Evolutionary conservation across 1,140 invertebrate species (phyloP).

Genomic region (Tetraneura akinire): DNA sequence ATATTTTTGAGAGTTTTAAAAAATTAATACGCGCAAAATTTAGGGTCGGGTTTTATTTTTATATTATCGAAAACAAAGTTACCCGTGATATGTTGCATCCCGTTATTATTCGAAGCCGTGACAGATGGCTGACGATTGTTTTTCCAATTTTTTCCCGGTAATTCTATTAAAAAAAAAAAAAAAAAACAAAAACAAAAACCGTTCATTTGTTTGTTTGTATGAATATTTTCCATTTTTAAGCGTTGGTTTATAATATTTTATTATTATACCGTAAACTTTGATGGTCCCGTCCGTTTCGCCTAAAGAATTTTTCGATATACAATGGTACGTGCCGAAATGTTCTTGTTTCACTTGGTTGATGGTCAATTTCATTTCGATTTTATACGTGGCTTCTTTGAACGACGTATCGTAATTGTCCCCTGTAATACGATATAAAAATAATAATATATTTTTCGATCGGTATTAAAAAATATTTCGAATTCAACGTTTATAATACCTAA

Average conservation of each 20-base stretch:
- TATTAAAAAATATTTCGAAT: not conserved
- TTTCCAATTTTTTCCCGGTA: constrained; percentile 38
- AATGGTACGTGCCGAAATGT: constrained; percentile 83
- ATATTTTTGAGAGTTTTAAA: too few relatives aligned
- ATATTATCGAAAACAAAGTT: not conserved
- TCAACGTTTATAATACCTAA: too few relatives aligned
- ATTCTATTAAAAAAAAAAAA: not conserved
- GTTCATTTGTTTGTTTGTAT: not conserved
- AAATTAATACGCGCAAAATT: too few relatives aligned
- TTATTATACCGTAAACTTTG: constrained; percentile 80
- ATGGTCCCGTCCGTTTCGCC: constrained; percentile 90
- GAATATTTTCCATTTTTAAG: not conserved
- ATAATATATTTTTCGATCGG: too few relatives aligned
- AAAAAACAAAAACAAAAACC: too few relatives aligned
- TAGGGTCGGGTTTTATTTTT: too few relatives aligned
- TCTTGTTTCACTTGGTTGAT: constrained; percentile 74
- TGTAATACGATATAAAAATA: too few relatives aligned
- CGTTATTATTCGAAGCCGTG: constrained; percentile 31
- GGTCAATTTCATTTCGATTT: constrained; percentile 81
- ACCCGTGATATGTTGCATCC: constrained; percentile 5
- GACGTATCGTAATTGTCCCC: constrained; percentile 64
- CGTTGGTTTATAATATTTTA: constrained; percentile 59
- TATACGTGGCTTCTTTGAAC: constrained; percentile 64
- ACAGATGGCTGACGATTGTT: constrained; percentile 3
- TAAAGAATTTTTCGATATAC: constrained; percentile 89